Evolutionary conservation across 53 echinoderm and acorn worm species (phyloP).

Genomic region (Luidia sarsii): DNA sequence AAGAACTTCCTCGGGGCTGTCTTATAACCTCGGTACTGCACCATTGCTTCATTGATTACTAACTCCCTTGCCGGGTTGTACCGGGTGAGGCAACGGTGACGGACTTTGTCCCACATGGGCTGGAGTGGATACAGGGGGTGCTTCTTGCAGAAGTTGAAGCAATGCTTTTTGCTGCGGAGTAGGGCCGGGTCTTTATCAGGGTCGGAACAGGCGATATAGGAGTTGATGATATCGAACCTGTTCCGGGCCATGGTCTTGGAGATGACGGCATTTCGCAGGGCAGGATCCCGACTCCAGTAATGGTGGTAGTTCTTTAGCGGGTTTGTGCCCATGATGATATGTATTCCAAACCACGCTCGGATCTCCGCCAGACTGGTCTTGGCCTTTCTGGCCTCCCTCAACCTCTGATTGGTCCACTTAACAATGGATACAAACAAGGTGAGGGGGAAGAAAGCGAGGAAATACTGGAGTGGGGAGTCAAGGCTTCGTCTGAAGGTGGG

Average conservation of each 20-base stretch:
- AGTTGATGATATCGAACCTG: slow-evolving; percentile 11
- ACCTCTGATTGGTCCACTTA: neutral
- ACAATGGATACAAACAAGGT: neutral
- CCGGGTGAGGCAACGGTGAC: neutral
- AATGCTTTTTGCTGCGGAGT: slow-evolving; percentile 4
- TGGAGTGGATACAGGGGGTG: slow-evolving; percentile 36
- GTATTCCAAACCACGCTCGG: neutral
- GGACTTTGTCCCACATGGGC: slow-evolving; percentile 37
- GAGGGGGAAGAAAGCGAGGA: neutral
- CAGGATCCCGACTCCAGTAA: slow-evolving; percentile 42
- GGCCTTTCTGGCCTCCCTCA: neutral
- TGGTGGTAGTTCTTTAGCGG: neutral
- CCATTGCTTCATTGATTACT: slow-evolving; percentile 52
- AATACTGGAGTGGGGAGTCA: neutral
- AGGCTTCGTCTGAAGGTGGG: neutral
- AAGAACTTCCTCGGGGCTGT: slow-evolving; percentile 14
- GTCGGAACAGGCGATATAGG: slow-evolving; percentile 1
- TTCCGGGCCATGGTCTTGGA: too few relatives aligned
- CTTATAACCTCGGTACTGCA: slow-evolving; percentile 46
- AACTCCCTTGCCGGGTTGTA: slow-evolving; percentile 27
- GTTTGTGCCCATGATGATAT: neutral
- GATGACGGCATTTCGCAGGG: slow-evolving; percentile 2
- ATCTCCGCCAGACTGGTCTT: neutral
- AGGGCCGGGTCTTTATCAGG: slow-evolving; percentile 7
- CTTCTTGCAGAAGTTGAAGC: neutral